These are phyloP conservation scores for Chaetodon auriga DNA, from an alignment of 2,113 vertebrate genomes.

Conservation along the genomic window DNA sequence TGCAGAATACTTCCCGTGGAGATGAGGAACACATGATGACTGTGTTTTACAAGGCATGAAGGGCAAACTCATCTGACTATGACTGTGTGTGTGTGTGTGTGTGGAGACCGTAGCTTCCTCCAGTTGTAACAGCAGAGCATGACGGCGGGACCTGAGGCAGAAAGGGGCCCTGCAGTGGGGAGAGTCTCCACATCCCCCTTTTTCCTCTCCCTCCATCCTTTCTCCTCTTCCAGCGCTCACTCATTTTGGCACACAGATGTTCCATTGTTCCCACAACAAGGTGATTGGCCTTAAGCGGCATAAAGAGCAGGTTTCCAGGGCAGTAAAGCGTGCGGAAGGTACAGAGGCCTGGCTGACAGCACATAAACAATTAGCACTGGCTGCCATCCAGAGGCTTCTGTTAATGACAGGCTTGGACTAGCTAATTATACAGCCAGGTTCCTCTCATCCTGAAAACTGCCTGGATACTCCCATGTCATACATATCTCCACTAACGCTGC, in stretches of 20 bases:
- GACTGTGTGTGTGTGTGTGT: constrained; percentile 1
- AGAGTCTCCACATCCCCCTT: constrained; percentile 26
- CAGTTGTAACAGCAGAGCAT: constrained; percentile 39
- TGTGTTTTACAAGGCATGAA: constrained; percentile 40
- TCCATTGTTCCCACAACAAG: constrained; percentile 72
- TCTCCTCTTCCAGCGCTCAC: constrained; percentile 44
- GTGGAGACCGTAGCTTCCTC: constrained; percentile 14
- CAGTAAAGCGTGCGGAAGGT: constrained; percentile 46
- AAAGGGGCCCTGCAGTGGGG: constrained; percentile 41
- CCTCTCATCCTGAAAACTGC: constrained; percentile 62
- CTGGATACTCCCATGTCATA: constrained; percentile 61
- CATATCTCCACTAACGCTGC: constrained; percentile 21
- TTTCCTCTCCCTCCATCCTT: constrained; percentile 35
- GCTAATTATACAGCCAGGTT: constrained; percentile 79
- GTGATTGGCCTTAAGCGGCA: constrained; percentile 57
- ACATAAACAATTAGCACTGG: constrained; percentile 80
- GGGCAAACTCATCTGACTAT: constrained; percentile 36
- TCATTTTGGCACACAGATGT: constrained; percentile 76
- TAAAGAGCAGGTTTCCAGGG: constrained; percentile 70
- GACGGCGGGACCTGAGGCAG: constrained; percentile 30
- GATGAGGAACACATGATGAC: constrained; percentile 33
- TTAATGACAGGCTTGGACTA: constrained; percentile 74
- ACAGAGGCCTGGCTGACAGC: constrained; percentile 72
- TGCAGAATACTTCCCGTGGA: constrained; percentile 49
- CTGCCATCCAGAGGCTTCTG: constrained; percentile 64